A percentile compares a stretch with the other conserved stretches of the same genome.
phyloP scores from a whole-genome alignment of 2,888 invertebrate species.

The Troides oblongomaculatus region DNA sequence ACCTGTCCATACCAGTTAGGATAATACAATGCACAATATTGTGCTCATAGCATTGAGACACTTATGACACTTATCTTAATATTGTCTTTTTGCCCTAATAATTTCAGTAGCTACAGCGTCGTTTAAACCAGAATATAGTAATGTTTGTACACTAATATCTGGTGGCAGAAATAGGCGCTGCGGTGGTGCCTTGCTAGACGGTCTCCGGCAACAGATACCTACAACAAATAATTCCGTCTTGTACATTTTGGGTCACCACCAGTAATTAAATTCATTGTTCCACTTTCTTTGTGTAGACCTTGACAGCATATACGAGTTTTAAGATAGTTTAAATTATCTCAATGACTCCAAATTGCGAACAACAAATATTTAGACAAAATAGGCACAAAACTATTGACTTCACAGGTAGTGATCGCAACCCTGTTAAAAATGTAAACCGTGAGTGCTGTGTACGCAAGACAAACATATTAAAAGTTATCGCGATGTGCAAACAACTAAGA shows the following conservation, averaged over 20 bases:
- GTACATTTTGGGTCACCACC: not conserved
- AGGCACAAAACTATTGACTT: not conserved
- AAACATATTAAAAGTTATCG: conserved; percentile 34
- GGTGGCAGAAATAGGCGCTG: no score
- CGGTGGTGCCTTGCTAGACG: no score
- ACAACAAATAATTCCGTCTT: no score
- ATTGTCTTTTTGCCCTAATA: no score
- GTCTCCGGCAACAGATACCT: no score
- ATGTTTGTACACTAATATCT: no score
- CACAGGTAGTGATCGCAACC: conserved; percentile 2
- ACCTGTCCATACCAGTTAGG: no score
- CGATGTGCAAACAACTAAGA: conserved; percentile 34
- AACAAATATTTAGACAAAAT: not conserved
- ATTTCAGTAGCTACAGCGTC: no score
- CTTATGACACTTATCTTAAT: no score
- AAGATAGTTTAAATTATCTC: not conserved
- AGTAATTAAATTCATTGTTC: conserved; percentile 1
- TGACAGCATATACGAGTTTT: not conserved
- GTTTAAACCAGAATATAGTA: no score
- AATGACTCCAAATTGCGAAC: not conserved
- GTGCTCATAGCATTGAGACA: no score
- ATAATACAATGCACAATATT: no score
- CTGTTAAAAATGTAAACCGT: conserved; percentile 16
- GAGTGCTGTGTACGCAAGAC: conserved; percentile 25
- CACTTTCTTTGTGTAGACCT: conserved; percentile 1